Conservation (phyloP, 2,797 vertebrate genomes). For the Anguilla anguilla region DNA sequence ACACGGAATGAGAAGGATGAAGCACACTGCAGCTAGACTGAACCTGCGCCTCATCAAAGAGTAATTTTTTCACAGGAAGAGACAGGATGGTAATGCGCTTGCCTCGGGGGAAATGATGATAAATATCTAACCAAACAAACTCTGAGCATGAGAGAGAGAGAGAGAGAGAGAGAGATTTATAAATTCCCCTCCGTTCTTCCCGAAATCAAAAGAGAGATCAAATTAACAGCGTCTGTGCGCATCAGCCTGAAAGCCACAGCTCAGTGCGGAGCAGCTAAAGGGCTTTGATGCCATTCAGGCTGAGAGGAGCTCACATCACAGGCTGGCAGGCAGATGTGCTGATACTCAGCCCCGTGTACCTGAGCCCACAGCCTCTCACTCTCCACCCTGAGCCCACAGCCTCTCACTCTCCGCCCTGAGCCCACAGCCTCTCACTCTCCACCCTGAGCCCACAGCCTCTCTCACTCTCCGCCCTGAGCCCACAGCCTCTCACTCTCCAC, state of each 20-base stretch:
- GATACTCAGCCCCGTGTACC: conserved; percentile 48
- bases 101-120: not conserved
- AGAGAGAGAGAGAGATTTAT: too few species aligned
- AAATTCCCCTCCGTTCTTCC: not conserved
- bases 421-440: too few species aligned
- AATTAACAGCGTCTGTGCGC: not conserved
- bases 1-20: not conserved
- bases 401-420: too few species aligned
- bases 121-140: not conserved
- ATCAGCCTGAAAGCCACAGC: not conserved
- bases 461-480: too few species aligned
- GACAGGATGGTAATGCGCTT: not conserved
- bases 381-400: too few species aligned
- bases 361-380: too few species aligned
- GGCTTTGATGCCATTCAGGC: not conserved
- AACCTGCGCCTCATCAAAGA: not conserved
- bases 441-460: too few species aligned
- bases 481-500: too few species aligned
- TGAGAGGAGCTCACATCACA: not conserved
- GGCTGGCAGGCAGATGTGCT: conserved; percentile 12
- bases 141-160: not conserved
- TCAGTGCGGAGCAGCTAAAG: not conserved
- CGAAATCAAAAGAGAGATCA: not conserved
- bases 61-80: not conserved
- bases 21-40: not conserved